These are phyloP conservation scores for Silurus lanzhouensis DNA, from an alignment of 2,797 vertebrate genomes.

Conservation along the genomic window DNA sequence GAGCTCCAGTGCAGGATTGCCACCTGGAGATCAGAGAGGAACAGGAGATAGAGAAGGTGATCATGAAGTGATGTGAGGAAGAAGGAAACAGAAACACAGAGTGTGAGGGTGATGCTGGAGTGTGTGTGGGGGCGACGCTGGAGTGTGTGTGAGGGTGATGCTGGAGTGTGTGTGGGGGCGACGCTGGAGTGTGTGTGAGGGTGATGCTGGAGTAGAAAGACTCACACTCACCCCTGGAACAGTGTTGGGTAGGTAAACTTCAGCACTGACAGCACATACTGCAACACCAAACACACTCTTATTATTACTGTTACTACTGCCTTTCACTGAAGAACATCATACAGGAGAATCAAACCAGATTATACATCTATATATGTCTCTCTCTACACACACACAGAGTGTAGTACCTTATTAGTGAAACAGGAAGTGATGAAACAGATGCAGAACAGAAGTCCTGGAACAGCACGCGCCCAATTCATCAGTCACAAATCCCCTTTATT, in stretches of 20 bases:
- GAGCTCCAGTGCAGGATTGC: constrained; percentile 86
- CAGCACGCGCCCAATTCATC: constrained; percentile 48
- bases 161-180: too few relatives aligned
- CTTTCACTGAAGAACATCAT: too few relatives aligned
- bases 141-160: too few relatives aligned
- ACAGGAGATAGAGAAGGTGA: background rate
- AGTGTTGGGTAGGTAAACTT: constrained; percentile 97
- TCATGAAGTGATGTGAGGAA: background rate
- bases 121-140: too few relatives aligned
- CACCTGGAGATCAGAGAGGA: constrained; percentile 73
- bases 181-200: background rate
- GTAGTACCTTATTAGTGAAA: constrained; percentile 83
- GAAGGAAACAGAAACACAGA: too few relatives aligned
- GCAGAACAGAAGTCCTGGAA: constrained; percentile 76
- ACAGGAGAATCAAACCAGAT: too few relatives aligned
- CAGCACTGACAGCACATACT: constrained; percentile 95
- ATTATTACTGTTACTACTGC: too few relatives aligned
- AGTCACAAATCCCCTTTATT: background rate
- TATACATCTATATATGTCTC: too few relatives aligned
- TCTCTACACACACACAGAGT: too few relatives aligned
- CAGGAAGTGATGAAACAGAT: constrained; percentile 80
- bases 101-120: too few relatives aligned
- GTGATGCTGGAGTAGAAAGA: background rate
- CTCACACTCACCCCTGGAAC: constrained; percentile 93
- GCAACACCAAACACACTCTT: constrained; percentile 58